Evolutionary conservation across 2,113 vertebrate genomes (phyloP).

Genomic region (Dipodomys merriami): DNA sequence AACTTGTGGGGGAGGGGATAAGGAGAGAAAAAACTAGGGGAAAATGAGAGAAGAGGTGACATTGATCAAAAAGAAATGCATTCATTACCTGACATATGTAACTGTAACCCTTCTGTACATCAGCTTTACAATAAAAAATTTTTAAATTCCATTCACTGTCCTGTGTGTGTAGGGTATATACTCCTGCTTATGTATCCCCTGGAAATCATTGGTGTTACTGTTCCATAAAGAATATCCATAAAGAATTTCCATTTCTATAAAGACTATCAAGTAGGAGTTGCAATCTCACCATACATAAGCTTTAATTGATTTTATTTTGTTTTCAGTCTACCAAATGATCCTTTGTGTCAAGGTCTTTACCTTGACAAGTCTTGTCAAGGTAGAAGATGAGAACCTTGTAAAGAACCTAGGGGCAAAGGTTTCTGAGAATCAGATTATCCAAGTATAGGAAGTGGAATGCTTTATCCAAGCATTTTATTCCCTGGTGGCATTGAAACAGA

Average conservation of each 20-base stretch:
- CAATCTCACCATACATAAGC: background rate
- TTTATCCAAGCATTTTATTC: conserved; percentile 21
- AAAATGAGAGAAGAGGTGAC: too few species aligned
- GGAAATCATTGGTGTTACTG: background rate
- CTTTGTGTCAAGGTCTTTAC: background rate
- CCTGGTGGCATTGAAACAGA: background rate
- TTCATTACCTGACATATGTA: too few species aligned
- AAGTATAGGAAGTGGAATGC: background rate
- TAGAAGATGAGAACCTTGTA: too few species aligned
- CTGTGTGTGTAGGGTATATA: too few species aligned
- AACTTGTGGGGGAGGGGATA: too few species aligned
- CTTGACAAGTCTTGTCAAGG: background rate
- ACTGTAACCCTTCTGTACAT: too few species aligned
- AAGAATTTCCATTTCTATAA: background rate
- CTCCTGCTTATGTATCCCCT: background rate
- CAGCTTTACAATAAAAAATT: too few species aligned
- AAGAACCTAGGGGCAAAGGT: background rate
- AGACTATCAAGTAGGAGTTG: background rate
- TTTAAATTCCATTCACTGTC: too few species aligned
- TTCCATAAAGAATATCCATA: too few species aligned
- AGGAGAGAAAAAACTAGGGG: too few species aligned
- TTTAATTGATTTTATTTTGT: background rate
- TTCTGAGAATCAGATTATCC: background rate
- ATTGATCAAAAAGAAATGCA: too few species aligned
- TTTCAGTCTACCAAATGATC: background rate